phyloP scores from a whole-genome alignment of 2,113 vertebrate genomes.

The Festucalex cinctus region DNA sequence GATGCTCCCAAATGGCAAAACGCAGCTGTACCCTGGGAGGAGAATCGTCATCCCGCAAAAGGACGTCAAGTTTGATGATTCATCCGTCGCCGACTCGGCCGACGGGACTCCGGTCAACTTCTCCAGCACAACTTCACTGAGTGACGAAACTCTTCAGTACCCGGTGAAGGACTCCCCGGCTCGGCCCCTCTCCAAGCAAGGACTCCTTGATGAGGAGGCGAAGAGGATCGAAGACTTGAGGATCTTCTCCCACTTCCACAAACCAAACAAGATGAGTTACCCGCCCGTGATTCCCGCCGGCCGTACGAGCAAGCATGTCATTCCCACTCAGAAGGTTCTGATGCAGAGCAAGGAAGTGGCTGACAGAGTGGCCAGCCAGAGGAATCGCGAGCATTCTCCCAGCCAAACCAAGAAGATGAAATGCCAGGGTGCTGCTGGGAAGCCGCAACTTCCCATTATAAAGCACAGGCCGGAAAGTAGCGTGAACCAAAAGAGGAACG shows the following conservation, averaged over 20 bases:
- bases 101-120: conserved; percentile 90
- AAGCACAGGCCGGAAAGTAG: conserved; percentile 60
- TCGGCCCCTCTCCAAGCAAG: conserved; percentile 56
- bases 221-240: conserved; percentile 65
- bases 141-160: conserved; percentile 88
- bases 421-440: conserved; percentile 51
- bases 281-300: conserved; percentile 55
- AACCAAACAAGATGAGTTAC: conserved; percentile 58
- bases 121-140: conserved; percentile 87
- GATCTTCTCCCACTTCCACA: conserved; percentile 76
- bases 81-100: conserved; percentile 84
- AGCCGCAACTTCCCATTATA: conserved; percentile 61
- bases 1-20: conserved; percentile 82
- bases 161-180: conserved; percentile 67
- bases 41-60: conserved; percentile 71
- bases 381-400: conserved; percentile 68
- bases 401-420: conserved; percentile 61
- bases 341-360: conserved; percentile 75
- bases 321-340: conserved; percentile 69
- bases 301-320: conserved; percentile 59
- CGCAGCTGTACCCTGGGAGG: conserved; percentile 67
- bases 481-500: conserved; percentile 53
- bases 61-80: conserved; percentile 78
- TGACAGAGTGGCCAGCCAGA: conserved; percentile 67
- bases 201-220: conserved; percentile 45